Evolutionary conservation across 2,113 vertebrate genomes (phyloP).

Genomic region (Collichthys lucidus): DNA sequence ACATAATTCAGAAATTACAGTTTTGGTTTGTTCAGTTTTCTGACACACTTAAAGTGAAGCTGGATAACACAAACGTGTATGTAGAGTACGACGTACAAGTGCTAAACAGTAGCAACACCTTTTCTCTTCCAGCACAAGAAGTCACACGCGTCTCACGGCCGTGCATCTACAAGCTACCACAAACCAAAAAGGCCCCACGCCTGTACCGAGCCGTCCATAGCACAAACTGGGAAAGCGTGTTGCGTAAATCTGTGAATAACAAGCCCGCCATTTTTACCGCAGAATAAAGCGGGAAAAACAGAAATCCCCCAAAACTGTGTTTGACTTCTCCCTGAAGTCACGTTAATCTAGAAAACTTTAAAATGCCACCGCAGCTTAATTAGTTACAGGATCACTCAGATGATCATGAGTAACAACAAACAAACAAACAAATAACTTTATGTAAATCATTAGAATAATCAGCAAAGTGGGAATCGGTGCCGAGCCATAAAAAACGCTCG

Average conservation of each 20-base stretch:
- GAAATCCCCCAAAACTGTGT: background rate
- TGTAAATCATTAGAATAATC: background rate
- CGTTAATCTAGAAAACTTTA: slow-evolving; percentile 19
- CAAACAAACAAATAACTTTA: slow-evolving; percentile 19
- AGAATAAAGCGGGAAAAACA: background rate
- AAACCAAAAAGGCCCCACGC: slow-evolving; percentile 2
- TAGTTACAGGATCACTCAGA: background rate
- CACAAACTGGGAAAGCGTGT: background rate
- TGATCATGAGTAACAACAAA: slow-evolving; percentile 2
- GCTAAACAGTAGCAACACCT: slow-evolving; percentile 57
- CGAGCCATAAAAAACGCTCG: slow-evolving; percentile 3
- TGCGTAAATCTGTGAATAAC: background rate
- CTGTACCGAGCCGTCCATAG: background rate
- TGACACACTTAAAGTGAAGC: slow-evolving; percentile 17
- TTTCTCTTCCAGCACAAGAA: slow-evolving; percentile 45
- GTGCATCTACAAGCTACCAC: slow-evolving; percentile 21
- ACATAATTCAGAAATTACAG: too few relatives aligned
- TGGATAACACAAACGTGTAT: background rate
- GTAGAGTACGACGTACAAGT: slow-evolving; percentile 15
- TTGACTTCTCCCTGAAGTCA: background rate
- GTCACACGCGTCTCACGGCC: slow-evolving; percentile 39
- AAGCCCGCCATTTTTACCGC: background rate
- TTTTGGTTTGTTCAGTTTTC: slow-evolving; percentile 23
- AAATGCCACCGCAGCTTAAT: background rate
- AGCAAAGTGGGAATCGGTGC: slow-evolving; percentile 1